Evolutionary conservation across 2,797 vertebrate species (phyloP).

Genomic region (Poecilia wingei): DNA sequence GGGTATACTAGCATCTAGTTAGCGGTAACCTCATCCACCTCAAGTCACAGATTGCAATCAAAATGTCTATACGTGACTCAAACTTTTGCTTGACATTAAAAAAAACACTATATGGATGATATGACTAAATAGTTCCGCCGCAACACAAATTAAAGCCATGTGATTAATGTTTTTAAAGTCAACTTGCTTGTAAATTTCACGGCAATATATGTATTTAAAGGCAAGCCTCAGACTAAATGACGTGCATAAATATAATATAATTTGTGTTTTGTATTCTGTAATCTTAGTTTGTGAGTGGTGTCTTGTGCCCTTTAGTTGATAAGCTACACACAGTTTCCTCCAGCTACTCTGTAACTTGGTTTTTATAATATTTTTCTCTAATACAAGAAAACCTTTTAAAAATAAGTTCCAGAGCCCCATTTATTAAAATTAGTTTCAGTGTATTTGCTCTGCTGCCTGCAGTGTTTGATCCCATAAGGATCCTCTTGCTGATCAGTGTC

Average conservation of each 20-base stretch:
- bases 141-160: too few species aligned
- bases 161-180: too few species aligned
- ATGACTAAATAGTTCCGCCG: too few species aligned
- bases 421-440: neutral
- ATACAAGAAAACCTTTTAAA: neutral
- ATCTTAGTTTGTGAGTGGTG: neutral
- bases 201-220: neutral
- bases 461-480: neutral
- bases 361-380: neutral
- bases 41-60: too few species aligned
- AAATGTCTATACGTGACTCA: too few species aligned
- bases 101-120: too few species aligned
- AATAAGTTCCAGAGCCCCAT: neutral
- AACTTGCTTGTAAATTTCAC: neutral
- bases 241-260: neutral
- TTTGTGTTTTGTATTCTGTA: neutral
- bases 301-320: neutral
- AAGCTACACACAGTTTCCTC: neutral
- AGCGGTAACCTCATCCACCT: too few species aligned
- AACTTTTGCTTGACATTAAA: too few species aligned
- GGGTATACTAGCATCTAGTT: too few species aligned
- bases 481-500: constrained; percentile 61
- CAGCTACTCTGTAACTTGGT: neutral
- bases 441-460: neutral
- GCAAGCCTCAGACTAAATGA: neutral